Evolutionary conservation across 2,113 vertebrate species (phyloP), one percentile per base, ranked within the genome.

Genomic region (Glareola pratincola): DNA sequence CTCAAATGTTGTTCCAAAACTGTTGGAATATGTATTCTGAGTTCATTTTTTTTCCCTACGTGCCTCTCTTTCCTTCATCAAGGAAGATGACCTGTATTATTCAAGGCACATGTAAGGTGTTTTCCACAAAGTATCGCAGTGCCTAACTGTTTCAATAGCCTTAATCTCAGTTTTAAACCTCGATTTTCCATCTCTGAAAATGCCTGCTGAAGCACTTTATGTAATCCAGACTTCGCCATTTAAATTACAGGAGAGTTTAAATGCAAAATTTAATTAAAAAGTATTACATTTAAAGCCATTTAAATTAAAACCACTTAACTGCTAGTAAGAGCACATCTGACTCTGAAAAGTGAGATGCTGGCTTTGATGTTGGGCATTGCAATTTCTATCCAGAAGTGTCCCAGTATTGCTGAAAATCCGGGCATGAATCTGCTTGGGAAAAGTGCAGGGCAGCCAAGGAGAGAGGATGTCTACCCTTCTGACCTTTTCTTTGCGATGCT

Each of bases 391-490:
- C 2, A 12, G 22, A 41, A 9, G 4, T 48, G 30, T 3, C 6
- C 3, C 5, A 6, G 4, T 45, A 41, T 36, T 6, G 29, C 13
- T 50, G 36, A 62, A 67, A 67, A 56, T 23, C n/a, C 56, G 51
- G 45, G 23, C 6, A 2, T 48, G 73, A 45, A n/a, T 67, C 34
- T 39, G 14, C 24, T 45, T 30, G 16, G 75, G 57, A 48, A 14
- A 47, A 37, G 19, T 2, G 7, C 26, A 36, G 30, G 43, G 37
- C 39, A 62, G 41, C 5, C 34, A 20, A 37, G 6, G 37, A 10
- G 18, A 7, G 39, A 48, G 8, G 20, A 26, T 2, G 2, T 16
- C 4, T 9, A 5, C 1, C 0, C 8, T 50, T 22, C 32, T 37
- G 39, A 39, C 12, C n/a, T 75, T 64, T 22, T 32, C 48, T 54